A percentile compares a stretch with the other conserved stretches of the same genome.
These are phyloP conservation scores for Salvelinus alpinus DNA, from an alignment of 2,113 vertebrate genomes.

Conservation along the genomic window DNA sequence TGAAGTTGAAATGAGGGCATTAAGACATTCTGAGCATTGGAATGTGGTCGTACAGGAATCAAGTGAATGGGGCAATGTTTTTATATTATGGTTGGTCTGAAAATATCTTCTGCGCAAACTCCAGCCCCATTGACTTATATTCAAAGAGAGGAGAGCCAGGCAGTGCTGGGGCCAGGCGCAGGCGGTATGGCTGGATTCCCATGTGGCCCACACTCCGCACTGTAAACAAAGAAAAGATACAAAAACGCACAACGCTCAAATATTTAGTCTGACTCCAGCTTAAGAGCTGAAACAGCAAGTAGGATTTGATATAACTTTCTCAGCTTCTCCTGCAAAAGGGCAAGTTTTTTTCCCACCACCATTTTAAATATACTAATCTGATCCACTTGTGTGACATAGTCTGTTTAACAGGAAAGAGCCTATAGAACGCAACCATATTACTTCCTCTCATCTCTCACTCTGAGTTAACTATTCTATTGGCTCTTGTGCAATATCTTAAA, in stretches of 20 bases:
- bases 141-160: not conserved
- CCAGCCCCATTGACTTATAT: slow-evolving; percentile 35
- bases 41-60: slow-evolving; percentile 21
- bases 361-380: too few species aligned
- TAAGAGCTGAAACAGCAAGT: too few species aligned
- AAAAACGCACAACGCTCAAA: slow-evolving; percentile 38
- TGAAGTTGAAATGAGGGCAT: slow-evolving; percentile 23
- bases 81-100: not conserved
- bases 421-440: slow-evolving; percentile 22
- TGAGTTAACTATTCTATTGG: slow-evolving; percentile 38
- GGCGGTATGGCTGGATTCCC: slow-evolving; percentile 6
- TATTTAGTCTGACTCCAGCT: slow-evolving; percentile 51
- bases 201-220: slow-evolving; percentile 2
- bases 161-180: slow-evolving; percentile 4
- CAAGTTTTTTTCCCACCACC: too few species aligned
- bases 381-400: too few species aligned
- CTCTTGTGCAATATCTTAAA: slow-evolving; percentile 24
- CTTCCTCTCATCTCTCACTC: slow-evolving; percentile 28
- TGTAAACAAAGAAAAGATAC: slow-evolving; percentile 25
- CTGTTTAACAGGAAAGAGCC: not conserved
- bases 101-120: slow-evolving; percentile 3
- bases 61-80: slow-evolving; percentile 11
- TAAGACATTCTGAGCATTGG: slow-evolving; percentile 11
- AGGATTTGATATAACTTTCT: too few species aligned
- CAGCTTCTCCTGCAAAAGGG: too few species aligned